Conservation (phyloP, 2,888 invertebrate genomes). For the Platynereis dumerilii region DNA sequence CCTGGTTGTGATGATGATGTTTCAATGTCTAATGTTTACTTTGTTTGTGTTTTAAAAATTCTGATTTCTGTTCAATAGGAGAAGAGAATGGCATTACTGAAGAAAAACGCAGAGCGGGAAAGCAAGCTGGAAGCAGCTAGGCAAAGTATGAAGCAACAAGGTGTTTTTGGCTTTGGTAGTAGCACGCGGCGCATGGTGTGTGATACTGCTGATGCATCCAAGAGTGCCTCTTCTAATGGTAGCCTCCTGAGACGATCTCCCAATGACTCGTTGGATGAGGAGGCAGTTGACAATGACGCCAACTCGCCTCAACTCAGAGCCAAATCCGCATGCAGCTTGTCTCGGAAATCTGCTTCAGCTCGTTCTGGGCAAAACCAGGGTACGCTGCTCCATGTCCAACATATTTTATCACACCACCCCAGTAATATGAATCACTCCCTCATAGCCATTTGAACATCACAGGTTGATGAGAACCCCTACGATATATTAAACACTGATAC, state of each 20-base stretch:
- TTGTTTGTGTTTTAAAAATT: neutral
- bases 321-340: slow-evolving; percentile 24
- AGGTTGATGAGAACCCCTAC: no score
- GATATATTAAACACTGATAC: no score
- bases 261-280: slow-evolving; percentile 4
- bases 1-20: no score
- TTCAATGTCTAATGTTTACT: no score
- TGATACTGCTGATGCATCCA: slow-evolving; percentile 15
- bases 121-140: neutral
- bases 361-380: slow-evolving; percentile 14
- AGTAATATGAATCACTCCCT: no score
- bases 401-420: no score
- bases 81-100: slow-evolving; percentile 4
- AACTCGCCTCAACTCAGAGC: slow-evolving; percentile 8
- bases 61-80: neutral
- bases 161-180: slow-evolving; percentile 23
- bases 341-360: slow-evolving; percentile 19
- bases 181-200: slow-evolving; percentile 24
- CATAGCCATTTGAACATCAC: no score
- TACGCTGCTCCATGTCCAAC: slow-evolving; percentile 12
- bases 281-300: neutral
- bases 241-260: slow-evolving; percentile 15
- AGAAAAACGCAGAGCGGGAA: slow-evolving; percentile 4
- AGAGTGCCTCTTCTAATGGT: slow-evolving; percentile 17
- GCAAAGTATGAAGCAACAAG: neutral